Evolutionary conservation across 2,888 invertebrate genomes (phyloP).

Genomic region (Bhutanitis thaidina): DNA sequence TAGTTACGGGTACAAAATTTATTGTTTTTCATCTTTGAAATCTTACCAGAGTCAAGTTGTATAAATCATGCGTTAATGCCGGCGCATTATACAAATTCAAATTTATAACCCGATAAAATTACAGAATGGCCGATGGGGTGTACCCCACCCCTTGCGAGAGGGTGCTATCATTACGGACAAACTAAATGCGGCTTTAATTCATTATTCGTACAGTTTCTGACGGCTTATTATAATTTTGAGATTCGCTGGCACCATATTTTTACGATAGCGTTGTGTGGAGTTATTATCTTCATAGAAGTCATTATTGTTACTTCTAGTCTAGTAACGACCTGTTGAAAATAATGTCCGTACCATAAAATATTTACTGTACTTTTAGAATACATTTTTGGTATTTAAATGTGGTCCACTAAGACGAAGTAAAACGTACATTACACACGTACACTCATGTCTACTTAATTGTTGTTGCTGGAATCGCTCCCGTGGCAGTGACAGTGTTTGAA

Average conservation of each 20-base stretch:
- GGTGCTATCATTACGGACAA: constrained; percentile 45
- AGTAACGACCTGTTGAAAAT: too few species aligned
- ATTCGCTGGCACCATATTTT: constrained; percentile 5
- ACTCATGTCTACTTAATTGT: too few species aligned
- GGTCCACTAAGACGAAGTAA: too few species aligned
- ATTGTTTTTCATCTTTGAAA: constrained; percentile 81
- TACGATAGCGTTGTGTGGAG: constrained; percentile 9
- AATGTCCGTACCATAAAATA: too few species aligned
- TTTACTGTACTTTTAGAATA: too few species aligned
- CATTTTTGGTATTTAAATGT: too few species aligned
- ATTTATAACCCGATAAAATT: constrained; percentile 81
- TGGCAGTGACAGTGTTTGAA: too few species aligned
- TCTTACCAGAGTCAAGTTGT: constrained; percentile 78
- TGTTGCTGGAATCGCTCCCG: too few species aligned
- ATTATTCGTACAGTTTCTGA: constrained; percentile 36
- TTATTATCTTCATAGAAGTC: background rate
- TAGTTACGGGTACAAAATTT: constrained; percentile 76
- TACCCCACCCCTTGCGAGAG: constrained; percentile 38
- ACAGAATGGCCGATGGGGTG: constrained; percentile 68
- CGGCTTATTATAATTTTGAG: constrained; percentile 17
- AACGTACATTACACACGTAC: too few species aligned
- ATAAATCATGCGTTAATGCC: constrained; percentile 80
- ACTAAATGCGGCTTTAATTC: constrained; percentile 71
- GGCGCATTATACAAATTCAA: constrained; percentile 79
- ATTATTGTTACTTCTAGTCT: background rate